Evolutionary conservation across 2,113 vertebrate genomes (phyloP).

Genomic region (Tricholaema leucomelas): DNA sequence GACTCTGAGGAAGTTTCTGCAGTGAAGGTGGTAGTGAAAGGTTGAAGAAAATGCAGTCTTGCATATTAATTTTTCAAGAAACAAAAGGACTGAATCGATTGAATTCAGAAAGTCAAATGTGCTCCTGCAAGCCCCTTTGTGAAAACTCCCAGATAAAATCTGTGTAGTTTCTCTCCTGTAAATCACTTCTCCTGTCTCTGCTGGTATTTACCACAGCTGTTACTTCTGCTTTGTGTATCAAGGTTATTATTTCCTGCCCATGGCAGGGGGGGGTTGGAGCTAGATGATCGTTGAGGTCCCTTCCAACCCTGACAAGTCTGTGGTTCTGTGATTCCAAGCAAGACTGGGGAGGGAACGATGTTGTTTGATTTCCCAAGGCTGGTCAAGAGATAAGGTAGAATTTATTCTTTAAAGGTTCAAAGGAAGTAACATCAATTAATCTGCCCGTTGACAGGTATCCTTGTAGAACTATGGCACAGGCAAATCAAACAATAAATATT

Average conservation of each 20-base stretch:
- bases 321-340: neutral
- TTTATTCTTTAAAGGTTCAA: constrained; percentile 16
- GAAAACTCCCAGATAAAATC: constrained; percentile 17
- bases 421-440: neutral
- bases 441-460: neutral
- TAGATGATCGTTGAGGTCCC: no score
- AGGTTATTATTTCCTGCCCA: neutral
- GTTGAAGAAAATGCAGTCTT: neutral
- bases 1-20: neutral
- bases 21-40: constrained; percentile 7
- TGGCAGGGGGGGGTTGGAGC: no score
- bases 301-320: no score
- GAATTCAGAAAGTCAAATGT: neutral
- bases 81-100: constrained; percentile 10
- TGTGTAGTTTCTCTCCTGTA: neutral
- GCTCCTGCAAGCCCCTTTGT: neutral
- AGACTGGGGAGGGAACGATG: neutral
- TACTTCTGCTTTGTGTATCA: neutral
- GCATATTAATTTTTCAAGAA: neutral
- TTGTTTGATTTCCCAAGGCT: constrained; percentile 29
- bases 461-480: neutral
- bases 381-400: neutral
- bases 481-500: constrained; percentile 9
- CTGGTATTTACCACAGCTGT: neutral
- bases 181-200: constrained; percentile 1